Conservation (phyloP, 2,113 vertebrate species). For the Stictonetta naevosa region DNA sequence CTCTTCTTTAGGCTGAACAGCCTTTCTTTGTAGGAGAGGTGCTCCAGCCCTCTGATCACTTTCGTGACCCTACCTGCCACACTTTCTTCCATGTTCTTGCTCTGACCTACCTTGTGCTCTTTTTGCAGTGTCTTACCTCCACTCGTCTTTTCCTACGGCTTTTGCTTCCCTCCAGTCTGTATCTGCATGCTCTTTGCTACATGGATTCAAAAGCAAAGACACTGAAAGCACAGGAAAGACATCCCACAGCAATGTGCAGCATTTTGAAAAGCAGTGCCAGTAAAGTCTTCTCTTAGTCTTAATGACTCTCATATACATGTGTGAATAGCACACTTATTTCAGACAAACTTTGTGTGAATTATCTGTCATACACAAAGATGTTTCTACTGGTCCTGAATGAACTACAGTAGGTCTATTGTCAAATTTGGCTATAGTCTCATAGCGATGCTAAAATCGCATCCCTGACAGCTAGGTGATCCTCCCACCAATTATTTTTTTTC, state of each 20-base stretch:
- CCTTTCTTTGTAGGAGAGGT: too few relatives aligned
- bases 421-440: not conserved
- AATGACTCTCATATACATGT: not conserved
- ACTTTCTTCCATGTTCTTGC: not conserved
- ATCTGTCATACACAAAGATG: not conserved
- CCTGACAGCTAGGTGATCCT: not conserved
- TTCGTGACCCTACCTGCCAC: not conserved
- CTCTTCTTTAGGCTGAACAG: too few relatives aligned
- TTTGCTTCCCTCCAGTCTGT: not conserved
- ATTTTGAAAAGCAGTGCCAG: not conserved
- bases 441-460: not conserved
- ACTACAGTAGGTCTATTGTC: not conserved
- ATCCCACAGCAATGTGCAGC: not conserved
- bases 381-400: not conserved
- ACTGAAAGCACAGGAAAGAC: not conserved
- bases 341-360: not conserved
- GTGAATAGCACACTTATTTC: not conserved
- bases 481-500: not conserved
- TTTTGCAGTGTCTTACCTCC: not conserved
- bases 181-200: not conserved
- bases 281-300: not conserved
- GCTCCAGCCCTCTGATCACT: too few relatives aligned
- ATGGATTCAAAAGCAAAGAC: not conserved
- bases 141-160: not conserved
- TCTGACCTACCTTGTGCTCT: not conserved